These are phyloP conservation scores for Sylvilagus floridanus DNA, from an alignment of 2,797 vertebrate genomes.

Conservation along the genomic window DNA sequence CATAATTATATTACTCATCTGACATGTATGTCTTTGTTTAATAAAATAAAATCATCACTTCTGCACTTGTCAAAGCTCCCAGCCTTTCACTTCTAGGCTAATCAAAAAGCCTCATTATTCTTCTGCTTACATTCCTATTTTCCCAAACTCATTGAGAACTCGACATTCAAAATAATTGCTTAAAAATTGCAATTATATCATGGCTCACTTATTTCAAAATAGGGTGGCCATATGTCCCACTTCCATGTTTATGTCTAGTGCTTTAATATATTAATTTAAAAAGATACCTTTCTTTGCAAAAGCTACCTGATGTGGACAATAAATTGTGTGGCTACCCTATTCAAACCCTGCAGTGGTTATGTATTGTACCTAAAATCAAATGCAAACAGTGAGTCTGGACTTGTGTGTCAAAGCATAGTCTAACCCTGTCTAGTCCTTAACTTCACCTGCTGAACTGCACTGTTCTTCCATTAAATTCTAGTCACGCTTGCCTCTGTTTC, in stretches of 20 bases:
- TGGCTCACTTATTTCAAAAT: not conserved
- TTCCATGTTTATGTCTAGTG: not conserved
- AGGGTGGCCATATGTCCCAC: not conserved
- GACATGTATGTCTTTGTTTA: not conserved
- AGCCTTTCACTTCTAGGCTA: not conserved
- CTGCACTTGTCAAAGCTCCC: not conserved
- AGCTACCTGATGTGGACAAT: not conserved
- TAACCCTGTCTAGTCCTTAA: not conserved
- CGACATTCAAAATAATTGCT: not conserved
- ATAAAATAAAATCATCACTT: not conserved
- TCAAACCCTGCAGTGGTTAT: not conserved
- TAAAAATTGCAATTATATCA: not conserved
- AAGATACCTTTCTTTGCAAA: not conserved
- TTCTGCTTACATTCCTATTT: not conserved
- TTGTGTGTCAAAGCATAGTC: rapidly evolving
- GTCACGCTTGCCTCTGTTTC: not conserved
- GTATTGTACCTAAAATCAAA: not conserved
- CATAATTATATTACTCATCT: not conserved
- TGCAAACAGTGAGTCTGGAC: no score
- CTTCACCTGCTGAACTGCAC: not conserved
- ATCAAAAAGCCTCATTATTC: not conserved
- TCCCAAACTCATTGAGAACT: not conserved
- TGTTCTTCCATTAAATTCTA: not conserved
- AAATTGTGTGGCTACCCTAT: not conserved
- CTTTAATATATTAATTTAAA: not conserved